Percentiles rank a stretch among this genome's conserved stretches.
Conservation (phyloP, 2,797 vertebrate species). For the Buceros bicornis region DNA sequence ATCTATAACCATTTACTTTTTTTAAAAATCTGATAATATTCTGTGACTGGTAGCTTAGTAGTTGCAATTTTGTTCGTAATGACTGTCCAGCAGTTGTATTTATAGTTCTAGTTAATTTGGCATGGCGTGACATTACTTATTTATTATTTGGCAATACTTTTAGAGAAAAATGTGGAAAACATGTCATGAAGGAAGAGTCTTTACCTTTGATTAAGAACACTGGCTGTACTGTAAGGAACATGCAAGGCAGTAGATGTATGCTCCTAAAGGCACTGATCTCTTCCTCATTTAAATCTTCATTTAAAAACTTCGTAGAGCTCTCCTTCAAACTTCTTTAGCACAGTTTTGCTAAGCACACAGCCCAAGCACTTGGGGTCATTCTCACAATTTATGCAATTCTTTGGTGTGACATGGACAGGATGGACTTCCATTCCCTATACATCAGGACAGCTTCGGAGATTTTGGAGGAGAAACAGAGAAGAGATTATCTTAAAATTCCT, state of each 20-base stretch:
- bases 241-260: neutral
- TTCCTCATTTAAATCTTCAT: neutral
- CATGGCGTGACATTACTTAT: neutral
- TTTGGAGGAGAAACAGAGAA: neutral
- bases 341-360: neutral
- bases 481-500: neutral
- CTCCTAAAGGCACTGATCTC: neutral
- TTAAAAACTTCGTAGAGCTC: neutral
- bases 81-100: neutral
- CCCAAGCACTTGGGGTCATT: neutral
- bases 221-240: neutral
- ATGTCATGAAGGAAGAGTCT: neutral
- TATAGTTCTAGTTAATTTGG: neutral
- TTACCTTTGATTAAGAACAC: neutral
- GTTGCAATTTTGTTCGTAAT: neutral
- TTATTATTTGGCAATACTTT: neutral
- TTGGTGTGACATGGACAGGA: neutral
- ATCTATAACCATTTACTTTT: neutral
- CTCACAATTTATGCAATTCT: neutral
- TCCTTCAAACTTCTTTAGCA: neutral
- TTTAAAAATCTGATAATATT: neutral
- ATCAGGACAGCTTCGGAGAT: neutral
- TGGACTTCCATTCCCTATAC: neutral
- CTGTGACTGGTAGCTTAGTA: neutral
- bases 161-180: neutral